Base-by-base conservation (phyloP, 2,888 invertebrate species). In the Dynastes tityus region DNA sequence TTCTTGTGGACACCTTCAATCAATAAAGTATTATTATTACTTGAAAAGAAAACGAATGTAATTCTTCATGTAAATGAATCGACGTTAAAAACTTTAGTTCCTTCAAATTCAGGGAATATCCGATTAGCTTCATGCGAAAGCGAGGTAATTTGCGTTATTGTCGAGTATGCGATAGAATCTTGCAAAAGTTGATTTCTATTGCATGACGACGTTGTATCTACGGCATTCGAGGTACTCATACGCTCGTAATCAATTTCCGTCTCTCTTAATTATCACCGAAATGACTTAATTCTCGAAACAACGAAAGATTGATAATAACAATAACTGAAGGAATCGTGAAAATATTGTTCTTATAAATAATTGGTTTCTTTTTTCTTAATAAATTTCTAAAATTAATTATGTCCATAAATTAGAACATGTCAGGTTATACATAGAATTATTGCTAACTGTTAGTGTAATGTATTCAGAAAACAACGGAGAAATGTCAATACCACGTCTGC, bases 131-230 rank as follows among this genome's bases (percentile, higher is more conserved):
- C 65, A 65, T 16, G 65, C 40, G 16, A 65, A 40, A 2, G 37
- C 65, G 6, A 40, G 40, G 65, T 16, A 40, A 65, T 65, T 65
- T 65, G n/a, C 65, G 32, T 65, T 40, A 40, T 65, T 40, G 37
- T 40, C 37, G 37, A 40, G 16, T 55, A 13, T 2, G 65, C 65
- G 40, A 37, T 40, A 65, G 65, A 65, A 65, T 40, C 65, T 65
- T 16, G n/a, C n/a, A 22, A n/a, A 55, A 22, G 55, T 4, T 11
- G 8, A 55, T 55, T 53, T 55, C 55, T 55, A 55, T 55, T 1
- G 55, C 55, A 55, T 55, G 55, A 2, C 55, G 13, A 13, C 55
- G 55, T 16, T 55, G 2, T 45, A 8, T 55, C 13, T 55, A n/a
- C 55, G n/a, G 22, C n/a, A 22, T 16, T 55, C 55, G 55, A 55